Evolutionary conservation across 2,113 vertebrate species (phyloP).

Genomic region (Forbesichthys papilliferus): DNA sequence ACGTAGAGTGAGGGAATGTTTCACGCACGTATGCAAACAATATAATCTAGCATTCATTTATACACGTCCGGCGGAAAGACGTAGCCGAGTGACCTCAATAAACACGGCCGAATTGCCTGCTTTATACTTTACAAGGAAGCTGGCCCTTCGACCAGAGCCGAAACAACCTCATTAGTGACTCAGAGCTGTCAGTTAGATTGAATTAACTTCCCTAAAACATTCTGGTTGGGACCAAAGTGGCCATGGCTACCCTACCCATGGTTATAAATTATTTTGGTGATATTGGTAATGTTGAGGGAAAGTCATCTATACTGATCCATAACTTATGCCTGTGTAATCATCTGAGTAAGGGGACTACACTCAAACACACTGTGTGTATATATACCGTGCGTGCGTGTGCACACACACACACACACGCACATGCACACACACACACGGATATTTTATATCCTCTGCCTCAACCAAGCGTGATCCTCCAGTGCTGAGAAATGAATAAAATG

Average conservation of each 20-base stretch:
- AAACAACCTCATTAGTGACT: conserved; percentile 7
- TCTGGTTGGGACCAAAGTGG: conserved; percentile 12
- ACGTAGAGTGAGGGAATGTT: conserved; percentile 5
- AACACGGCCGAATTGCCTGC: conserved; percentile 17
- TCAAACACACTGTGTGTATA: no score
- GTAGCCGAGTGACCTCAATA: conserved; percentile 1
- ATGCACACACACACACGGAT: no score
- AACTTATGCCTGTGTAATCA: no score
- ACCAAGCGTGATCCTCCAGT: no score
- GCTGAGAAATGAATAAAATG: no score
- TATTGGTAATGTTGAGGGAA: conserved; percentile 28
- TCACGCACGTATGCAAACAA: conserved; percentile 2
- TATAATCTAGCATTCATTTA: no score
- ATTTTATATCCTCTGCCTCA: no score
- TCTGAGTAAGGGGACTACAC: no score
- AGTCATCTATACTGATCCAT: conserved; percentile 3
- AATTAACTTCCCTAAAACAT: conserved; percentile 17
- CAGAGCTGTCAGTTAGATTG: conserved; percentile 20
- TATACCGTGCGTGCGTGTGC: no score
- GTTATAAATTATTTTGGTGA: conserved; percentile 8
- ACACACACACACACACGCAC: no score
- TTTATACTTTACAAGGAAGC: not conserved
- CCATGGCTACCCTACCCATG: conserved; percentile 3
- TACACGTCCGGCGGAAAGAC: not conserved
- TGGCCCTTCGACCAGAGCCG: not conserved